phyloP scores from a whole-genome alignment of 2,113 vertebrate species.

The Rynchops niger region DNA sequence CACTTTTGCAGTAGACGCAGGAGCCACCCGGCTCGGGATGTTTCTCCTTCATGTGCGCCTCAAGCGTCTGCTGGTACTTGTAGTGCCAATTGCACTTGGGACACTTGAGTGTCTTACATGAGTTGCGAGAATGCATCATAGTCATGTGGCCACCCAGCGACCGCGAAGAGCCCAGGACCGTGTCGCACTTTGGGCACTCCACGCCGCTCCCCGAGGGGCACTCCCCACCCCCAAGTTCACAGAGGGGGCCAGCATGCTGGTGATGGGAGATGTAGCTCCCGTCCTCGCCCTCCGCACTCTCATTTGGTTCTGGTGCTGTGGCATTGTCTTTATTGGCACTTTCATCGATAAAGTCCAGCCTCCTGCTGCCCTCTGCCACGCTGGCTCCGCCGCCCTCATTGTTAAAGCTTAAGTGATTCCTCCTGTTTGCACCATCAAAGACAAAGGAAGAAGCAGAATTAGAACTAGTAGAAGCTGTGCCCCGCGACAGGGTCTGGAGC shows the following conservation, averaged over 20 bases:
- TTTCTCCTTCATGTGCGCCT: conserved; percentile 99
- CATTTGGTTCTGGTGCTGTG: conserved; percentile 99
- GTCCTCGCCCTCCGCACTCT: conserved; percentile 93
- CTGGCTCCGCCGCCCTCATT: conserved; percentile 90
- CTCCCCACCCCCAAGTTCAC: conserved; percentile 89
- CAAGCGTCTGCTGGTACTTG: conserved; percentile 99
- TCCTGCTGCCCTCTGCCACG: conserved; percentile 89
- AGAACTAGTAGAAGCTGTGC: conserved; percentile 89
- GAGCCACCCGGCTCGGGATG: conserved; percentile 95
- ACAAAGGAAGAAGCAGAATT: conserved; percentile 90
- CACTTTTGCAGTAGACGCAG: conserved; percentile 92
- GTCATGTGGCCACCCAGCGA: conserved; percentile 99
- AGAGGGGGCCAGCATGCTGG: conserved; percentile 86
- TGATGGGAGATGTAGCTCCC: conserved; percentile 84
- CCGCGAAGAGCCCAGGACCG: conserved; percentile 94
- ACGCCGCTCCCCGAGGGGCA: conserved; percentile 94
- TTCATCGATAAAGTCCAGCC: conserved; percentile 91
- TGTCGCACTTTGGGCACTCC: conserved; percentile 98
- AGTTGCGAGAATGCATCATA: conserved; percentile 99
- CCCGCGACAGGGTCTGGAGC: conserved; percentile 92
- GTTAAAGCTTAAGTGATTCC: conserved; percentile 98
- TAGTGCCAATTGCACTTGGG: conserved; percentile 99
- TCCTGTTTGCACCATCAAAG: conserved; percentile 90
- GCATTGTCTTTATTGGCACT: conserved; percentile 99
- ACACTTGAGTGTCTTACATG: conserved; percentile 99